Conservation (phyloP, 92 coral and sea anemone genomes). For the Phenganax stokvisi region DNA sequence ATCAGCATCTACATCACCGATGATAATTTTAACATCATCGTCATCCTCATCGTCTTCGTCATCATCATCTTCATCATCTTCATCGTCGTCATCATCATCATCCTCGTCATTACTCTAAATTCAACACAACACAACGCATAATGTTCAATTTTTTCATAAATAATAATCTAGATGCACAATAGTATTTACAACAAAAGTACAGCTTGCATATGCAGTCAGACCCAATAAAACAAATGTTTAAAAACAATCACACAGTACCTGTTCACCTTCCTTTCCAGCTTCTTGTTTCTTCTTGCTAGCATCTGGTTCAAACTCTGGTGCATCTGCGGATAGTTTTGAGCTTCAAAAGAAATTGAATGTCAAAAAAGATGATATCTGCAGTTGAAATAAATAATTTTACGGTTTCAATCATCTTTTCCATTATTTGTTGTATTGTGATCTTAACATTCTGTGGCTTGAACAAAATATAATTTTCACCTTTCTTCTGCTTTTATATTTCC, state of each 20-base stretch:
- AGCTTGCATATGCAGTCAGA: neutral
- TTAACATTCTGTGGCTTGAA: too few species aligned
- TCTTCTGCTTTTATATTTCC: constrained; percentile 1
- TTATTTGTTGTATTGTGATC: neutral
- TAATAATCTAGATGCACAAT: neutral
- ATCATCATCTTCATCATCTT: constrained; percentile 70
- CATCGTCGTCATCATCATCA: constrained; percentile 38
- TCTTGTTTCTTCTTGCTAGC: constrained; percentile 39
- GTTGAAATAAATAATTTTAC: neutral
- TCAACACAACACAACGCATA: neutral
- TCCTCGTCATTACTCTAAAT: constrained; percentile 92
- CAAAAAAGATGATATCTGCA: neutral
- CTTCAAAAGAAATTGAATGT: neutral
- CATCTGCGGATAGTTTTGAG: constrained; percentile 34
- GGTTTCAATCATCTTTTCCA: neutral
- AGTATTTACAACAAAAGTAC: neutral
- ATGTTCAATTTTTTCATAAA: neutral
- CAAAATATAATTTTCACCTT: constrained; percentile 5
- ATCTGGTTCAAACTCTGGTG: constrained; percentile 39
- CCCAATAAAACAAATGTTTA: constrained; percentile 26
- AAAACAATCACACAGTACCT: constrained; percentile 67
- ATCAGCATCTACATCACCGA: constrained; percentile 89
- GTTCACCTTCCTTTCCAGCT: constrained; percentile 44
- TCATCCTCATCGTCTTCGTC: constrained; percentile 98
- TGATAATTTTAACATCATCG: constrained; percentile 95